These are phyloP conservation scores for Diarsia dahlii DNA, from an alignment of 2,888 invertebrate species.

Conservation along the genomic window DNA sequence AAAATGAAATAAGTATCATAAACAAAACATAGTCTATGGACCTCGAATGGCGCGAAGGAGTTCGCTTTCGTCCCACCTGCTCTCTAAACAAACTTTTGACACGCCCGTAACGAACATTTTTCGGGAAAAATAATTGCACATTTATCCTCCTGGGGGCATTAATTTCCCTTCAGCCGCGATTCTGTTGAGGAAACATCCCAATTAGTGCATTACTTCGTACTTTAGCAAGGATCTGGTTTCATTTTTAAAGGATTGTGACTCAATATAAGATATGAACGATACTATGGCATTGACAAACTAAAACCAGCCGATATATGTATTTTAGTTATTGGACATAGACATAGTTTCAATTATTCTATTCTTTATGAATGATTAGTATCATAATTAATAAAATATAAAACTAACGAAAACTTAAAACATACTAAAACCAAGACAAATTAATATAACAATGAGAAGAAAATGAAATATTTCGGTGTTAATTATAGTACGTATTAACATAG, in stretches of 20 bases:
- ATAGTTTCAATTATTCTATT: not conserved
- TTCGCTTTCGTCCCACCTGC: constrained; percentile 84
- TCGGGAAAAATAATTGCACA: constrained; percentile 85
- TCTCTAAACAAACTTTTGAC: constrained; percentile 84
- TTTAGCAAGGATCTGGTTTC: constrained; percentile 72
- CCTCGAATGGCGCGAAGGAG: constrained; percentile 73
- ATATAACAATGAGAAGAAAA: constrained; percentile 34
- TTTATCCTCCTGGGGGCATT: constrained; percentile 86
- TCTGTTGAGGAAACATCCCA: constrained; percentile 81
- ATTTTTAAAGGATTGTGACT: constrained; percentile 59
- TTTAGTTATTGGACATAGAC: not conserved
- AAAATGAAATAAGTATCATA: constrained; percentile 66
- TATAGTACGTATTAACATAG: constrained; percentile 20
- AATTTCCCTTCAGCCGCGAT: constrained; percentile 86
- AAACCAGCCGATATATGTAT: too few relatives aligned
- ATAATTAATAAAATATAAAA: not conserved
- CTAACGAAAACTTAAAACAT: not conserved
- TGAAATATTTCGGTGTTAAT: constrained; percentile 23
- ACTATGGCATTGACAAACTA: not conserved
- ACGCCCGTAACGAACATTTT: constrained; percentile 81
- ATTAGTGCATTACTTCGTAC: constrained; percentile 86
- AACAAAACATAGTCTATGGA: constrained; percentile 64
- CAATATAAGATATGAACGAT: constrained; percentile 54
- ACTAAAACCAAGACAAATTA: constrained; percentile 2
- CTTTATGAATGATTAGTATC: not conserved